Evolutionary conservation across 2,797 vertebrate genomes (phyloP), one percentile per base, ranked within the genome.

Genomic region (Leptatherina wallacei): DNA sequence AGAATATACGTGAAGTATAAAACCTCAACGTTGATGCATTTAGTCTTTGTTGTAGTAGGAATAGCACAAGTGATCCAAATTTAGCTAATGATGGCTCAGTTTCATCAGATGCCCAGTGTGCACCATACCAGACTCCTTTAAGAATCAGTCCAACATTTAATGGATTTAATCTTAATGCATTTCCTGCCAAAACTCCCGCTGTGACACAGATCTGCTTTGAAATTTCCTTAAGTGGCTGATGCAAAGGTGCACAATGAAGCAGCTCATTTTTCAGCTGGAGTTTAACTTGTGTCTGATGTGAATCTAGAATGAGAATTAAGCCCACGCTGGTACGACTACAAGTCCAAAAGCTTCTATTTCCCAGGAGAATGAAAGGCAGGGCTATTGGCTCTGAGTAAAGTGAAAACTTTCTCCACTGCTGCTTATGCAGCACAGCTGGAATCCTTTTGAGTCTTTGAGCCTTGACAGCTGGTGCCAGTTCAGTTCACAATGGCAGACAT

Each of bases 341-440:
- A 33, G 33, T 69, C 40, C 65, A 4, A 12, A 20, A 75, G 18
- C 2, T 40, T 9, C 35, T 13, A 52, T n/a, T 40, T 27, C 30
- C 33, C 33, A 12, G 10, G 2, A 22, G 38, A 12, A 40, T 20
- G 13, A 30, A 70, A 33, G 2, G 16, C 8, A 36, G 27, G 6
- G 8, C 22, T 56, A 24, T n/a, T 58, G 52, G 13, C 55, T 35
- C 44, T 67, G 62, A 44, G 38, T 27, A 54, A 47, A 63, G 22
- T 12, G 49, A 18, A 63, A 68, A 40, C 4, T 22, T 33, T 70
- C 4, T 52, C 16, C 54, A n/a, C n/a, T n/a, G 20, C n/a, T 30
- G 11, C 32, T 36, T 4, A 36, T 3, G 65, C 24, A 58, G 29
- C 18, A 66, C 62, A 33, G 52, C 40, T 51, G 22, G 49, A 71